These are phyloP conservation scores for Gisinianus flammeolus DNA, from an alignment of 2,888 invertebrate genomes.

Conservation along the genomic window DNA sequence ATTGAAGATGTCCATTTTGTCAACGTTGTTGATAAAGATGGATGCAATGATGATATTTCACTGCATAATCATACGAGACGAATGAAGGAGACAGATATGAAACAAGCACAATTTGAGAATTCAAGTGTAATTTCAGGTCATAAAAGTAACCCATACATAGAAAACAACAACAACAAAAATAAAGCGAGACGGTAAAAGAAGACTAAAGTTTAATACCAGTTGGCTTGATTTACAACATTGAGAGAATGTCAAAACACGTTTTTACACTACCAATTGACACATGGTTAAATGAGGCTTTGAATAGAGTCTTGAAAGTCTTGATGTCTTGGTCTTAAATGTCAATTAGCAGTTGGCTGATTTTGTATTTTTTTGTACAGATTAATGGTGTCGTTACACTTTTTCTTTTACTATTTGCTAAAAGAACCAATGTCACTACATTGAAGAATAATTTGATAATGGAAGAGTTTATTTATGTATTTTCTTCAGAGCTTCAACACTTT, in stretches of 20 bases:
- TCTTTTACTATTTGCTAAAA: no score
- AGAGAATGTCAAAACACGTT: neutral
- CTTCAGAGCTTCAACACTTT: no score
- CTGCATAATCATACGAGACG: no score
- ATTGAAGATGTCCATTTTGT: no score
- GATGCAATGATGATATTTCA: no score
- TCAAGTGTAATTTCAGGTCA: constrained; percentile 10
- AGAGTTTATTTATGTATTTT: no score
- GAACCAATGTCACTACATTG: neutral
- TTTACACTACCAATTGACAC: neutral
- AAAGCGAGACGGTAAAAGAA: neutral
- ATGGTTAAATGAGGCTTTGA: neutral
- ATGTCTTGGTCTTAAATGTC: constrained; percentile 1
- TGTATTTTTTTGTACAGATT: neutral
- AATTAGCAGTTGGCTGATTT: neutral
- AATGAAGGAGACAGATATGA: neutral
- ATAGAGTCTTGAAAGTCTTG: neutral
- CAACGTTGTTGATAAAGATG: no score
- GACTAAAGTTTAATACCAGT: neutral
- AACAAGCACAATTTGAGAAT: constrained; percentile 1
- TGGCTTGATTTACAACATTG: neutral
- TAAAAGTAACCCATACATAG: constrained; percentile 8
- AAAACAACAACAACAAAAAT: neutral
- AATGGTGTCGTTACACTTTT: constrained; percentile 1
- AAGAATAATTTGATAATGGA: no score